Base-by-base conservation (phyloP, 2,888 invertebrate genomes). In the Melanophora roralis region DNA sequence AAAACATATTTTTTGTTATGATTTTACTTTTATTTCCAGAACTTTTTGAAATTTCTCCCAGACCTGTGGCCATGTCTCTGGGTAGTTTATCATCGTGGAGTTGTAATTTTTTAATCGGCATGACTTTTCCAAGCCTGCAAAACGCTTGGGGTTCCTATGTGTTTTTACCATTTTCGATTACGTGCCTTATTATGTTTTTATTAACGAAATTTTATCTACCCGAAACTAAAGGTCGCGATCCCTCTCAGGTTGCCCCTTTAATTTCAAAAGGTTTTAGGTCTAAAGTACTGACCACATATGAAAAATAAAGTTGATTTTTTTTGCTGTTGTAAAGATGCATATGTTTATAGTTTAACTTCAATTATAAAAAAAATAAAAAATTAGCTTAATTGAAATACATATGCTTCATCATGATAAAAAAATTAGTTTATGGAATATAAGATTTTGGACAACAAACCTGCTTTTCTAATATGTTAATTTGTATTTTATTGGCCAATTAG, bases 71-170 rank as follows among this genome's bases (percentile, higher is more conserved):
- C 49, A 96, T 97, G 96, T 93, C 96, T 43, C 91, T 96, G 86
- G 96, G 96, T 34, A 95, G 96, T 73, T 92, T 96, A 84, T 93
- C 93, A 79, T 97, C 96, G 89, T 97, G 97, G 97, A 92, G 92
- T 1, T 95, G 95, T 43, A 97, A 97, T 90, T 95, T 97, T 88
- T 84, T 95, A 1, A 93, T 97, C 64, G 96, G 95, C 34, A 93
- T 96, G 92, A 90, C 92, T 11, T 96, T 96, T 90, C 94, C 94
- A 11, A 89, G 90, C 4, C 86, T 96, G 86, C 91, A 94, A 83
- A 89, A 88, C 19, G 83, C 89, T 14, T 92, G 95, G 81, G 95
- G 94, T 0, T 91, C 95, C 0, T 93, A 92, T 84, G 94, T 94
- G 2, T 97, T 96, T 88, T 89, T 95, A 7, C 91, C 95, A 51